A percentile compares a stretch with the other conserved stretches of the same genome.
Conservation (phyloP, 2,113 vertebrate genomes). For the Atlantisia rogersi region DNA sequence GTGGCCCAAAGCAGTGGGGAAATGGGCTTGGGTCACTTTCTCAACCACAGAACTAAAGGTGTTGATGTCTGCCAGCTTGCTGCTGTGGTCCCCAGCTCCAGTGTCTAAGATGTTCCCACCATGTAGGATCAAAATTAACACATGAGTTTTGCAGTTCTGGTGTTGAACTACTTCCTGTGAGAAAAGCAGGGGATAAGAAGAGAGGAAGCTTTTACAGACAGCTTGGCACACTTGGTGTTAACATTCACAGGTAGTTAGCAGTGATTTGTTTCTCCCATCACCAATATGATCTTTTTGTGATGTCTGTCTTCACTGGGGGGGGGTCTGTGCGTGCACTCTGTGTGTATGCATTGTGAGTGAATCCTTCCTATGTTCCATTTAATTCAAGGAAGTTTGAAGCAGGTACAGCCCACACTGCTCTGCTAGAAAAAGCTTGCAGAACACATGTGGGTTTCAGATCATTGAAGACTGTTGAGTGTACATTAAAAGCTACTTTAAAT, state of each 20-base stretch:
- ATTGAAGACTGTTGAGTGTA: not conserved
- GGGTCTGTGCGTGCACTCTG: not conserved
- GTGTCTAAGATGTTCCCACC: constrained; percentile 93
- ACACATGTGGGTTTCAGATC: not conserved
- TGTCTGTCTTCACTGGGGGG: not conserved
- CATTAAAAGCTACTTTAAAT: not conserved
- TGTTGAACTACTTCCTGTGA: constrained; percentile 74
- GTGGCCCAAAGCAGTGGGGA: constrained; percentile 88
- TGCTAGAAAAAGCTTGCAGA: not conserved
- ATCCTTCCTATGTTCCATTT: not conserved
- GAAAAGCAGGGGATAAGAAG: not conserved
- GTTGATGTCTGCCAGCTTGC: constrained; percentile 87
- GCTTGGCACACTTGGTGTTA: not conserved
- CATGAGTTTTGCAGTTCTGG: constrained; percentile 88
- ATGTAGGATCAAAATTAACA: constrained; percentile 92
- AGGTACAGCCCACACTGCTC: not conserved
- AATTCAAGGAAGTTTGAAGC: not conserved
- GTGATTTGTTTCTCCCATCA: not conserved
- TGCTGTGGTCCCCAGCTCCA: constrained; percentile 83
- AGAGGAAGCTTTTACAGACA: not conserved
- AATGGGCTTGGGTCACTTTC: constrained; percentile 90
- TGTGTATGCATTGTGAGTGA: fast-evolving
- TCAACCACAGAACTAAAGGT: constrained; percentile 91
- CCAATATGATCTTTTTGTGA: not conserved
- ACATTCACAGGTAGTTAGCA: not conserved